phyloP scores from a whole-genome alignment of 2,797 vertebrate species.

The Melanotaenia trifasciata region DNA sequence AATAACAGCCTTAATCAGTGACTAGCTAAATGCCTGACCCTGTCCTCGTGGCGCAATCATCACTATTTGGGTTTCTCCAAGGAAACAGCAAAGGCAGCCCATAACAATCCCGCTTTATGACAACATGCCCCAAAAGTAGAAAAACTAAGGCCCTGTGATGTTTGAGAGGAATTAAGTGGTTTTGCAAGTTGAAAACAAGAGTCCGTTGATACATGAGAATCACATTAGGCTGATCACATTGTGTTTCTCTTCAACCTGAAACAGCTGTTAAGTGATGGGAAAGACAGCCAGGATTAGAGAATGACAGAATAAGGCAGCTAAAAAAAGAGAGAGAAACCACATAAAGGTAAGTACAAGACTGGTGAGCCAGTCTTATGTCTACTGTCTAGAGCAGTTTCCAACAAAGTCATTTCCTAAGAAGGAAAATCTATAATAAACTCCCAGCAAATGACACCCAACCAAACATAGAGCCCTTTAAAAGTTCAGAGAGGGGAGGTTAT shows the following conservation, averaged over 20 bases:
- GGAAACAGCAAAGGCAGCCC: conserved; percentile 55
- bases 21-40: conserved; percentile 55
- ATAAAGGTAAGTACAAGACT: conserved; percentile 6
- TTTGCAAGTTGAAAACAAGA: conserved; percentile 46
- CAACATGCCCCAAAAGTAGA: conserved; percentile 42
- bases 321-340: not conserved
- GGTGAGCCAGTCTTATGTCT: conserved; percentile 33
- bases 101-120: conserved; percentile 46
- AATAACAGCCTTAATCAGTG: conserved; percentile 70
- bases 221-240: conserved; percentile 52
- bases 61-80: conserved; percentile 73
- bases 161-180: conserved; percentile 32
- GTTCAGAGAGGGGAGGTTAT: conserved; percentile 36
- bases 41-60: conserved; percentile 39
- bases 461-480: conserved; percentile 9
- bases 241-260: conserved; percentile 38
- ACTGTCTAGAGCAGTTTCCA: conserved; percentile 3
- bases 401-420: conserved; percentile 8
- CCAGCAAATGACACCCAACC: conserved; percentile 4
- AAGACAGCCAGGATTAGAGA: conserved; percentile 2
- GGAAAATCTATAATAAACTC: conserved; percentile 23
- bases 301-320: conserved; percentile 15
- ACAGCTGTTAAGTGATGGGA: conserved; percentile 25
- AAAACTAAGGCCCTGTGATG: conserved; percentile 24
- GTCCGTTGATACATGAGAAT: conserved; percentile 52